Evolutionary conservation across 1,140 invertebrate genomes (phyloP).

Genomic region (Microplitis demolitor): DNA sequence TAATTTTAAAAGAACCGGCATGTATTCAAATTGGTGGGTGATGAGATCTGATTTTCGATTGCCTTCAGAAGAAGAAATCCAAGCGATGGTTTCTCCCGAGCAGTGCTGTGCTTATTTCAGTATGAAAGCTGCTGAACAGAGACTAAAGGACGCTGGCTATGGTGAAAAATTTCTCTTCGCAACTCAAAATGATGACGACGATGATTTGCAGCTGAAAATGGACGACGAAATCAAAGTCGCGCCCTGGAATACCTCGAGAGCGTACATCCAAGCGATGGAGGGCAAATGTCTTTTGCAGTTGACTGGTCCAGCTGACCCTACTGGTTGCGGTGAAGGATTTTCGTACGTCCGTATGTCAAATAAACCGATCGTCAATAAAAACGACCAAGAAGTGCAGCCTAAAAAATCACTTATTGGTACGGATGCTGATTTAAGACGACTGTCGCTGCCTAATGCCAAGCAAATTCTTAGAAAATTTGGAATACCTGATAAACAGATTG

Average conservation of each 20-base stretch:
- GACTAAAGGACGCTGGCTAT: slow-evolving; percentile 97
- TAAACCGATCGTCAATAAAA: slow-evolving; percentile 82
- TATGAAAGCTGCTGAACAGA: slow-evolving; percentile 96
- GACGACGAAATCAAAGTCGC: slow-evolving; percentile 96
- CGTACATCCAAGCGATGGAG: slow-evolving; percentile 97
- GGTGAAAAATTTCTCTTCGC: slow-evolving; percentile 98
- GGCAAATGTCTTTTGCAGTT: slow-evolving; percentile 95
- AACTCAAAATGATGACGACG: slow-evolving; percentile 96
- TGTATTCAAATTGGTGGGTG: slow-evolving; percentile 95
- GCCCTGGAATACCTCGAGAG: slow-evolving; percentile 91
- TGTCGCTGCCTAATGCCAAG: slow-evolving; percentile 97
- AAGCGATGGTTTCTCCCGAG: slow-evolving; percentile 97
- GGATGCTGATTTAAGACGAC: slow-evolving; percentile 93
- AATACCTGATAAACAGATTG: slow-evolving; percentile 97
- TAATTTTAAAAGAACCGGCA: slow-evolving; percentile 95
- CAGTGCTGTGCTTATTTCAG: slow-evolving; percentile 98
- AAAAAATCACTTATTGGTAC: slow-evolving; percentile 98
- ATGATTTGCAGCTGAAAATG: slow-evolving; percentile 95
- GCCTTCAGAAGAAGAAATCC: slow-evolving; percentile 97
- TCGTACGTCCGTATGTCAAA: slow-evolving; percentile 95
- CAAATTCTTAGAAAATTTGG: slow-evolving; percentile 95
- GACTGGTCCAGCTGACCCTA: slow-evolving; percentile 93
- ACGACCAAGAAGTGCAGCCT: slow-evolving; percentile 87
- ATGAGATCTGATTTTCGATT: slow-evolving; percentile 95
- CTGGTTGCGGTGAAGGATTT: slow-evolving; percentile 97